Evolutionary conservation across 2,888 invertebrate species (phyloP), one percentile per base, ranked within the genome.

Genomic region (Alentia gelatinosa): DNA sequence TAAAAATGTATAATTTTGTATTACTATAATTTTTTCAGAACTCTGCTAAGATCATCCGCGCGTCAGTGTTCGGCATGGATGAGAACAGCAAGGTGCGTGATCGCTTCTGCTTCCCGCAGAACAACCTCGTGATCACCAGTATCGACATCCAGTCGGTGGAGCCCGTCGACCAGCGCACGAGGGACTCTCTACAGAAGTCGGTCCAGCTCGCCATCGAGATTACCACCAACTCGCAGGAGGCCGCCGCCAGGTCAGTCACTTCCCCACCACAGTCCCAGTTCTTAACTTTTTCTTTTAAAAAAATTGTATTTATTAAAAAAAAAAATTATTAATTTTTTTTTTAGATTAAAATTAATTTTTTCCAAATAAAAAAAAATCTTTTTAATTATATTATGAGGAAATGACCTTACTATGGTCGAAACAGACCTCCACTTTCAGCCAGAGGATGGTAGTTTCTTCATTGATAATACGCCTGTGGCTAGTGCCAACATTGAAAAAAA

Each of bases 191-290:
- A 74, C 96, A 96, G 95, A 97, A 97, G 93, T 96, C 96, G 50
- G 97, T 97, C 15, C 97, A 97, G 93, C 94, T 97, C 79, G 97
- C 97, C 92, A 97, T 97, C 92, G 97, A 97, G 93, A 97, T 97
- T 93, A 97, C 97, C 3, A 97, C 96, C 90, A 96, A 96, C 94
- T 96, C 96, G 15, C 97, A 97, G 94, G 97, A 97, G 93, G 96
- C 96, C 35, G 94, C 96, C 68, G 96, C 96, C 33, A 96, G 96
- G 96, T 96, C 91, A 89, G 56, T 56, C 19, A 47, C 47, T 47
- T 47, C 47, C 7, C 47, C n/a, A n/a, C n/a, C n/a, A n/a, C n/a
- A n/a, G n/a, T n/a, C n/a, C n/a, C n/a, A n/a, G n/a, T n/a, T n/a
- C n/a, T n/a, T n/a, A n/a, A n/a, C n/a, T n/a, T n/a, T 47, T 47